A percentile compares a stretch with the other conserved stretches of the same genome.
Evolutionary conservation across 2,113 vertebrate species (phyloP).

Genomic region (Pangasianodon gigas): DNA sequence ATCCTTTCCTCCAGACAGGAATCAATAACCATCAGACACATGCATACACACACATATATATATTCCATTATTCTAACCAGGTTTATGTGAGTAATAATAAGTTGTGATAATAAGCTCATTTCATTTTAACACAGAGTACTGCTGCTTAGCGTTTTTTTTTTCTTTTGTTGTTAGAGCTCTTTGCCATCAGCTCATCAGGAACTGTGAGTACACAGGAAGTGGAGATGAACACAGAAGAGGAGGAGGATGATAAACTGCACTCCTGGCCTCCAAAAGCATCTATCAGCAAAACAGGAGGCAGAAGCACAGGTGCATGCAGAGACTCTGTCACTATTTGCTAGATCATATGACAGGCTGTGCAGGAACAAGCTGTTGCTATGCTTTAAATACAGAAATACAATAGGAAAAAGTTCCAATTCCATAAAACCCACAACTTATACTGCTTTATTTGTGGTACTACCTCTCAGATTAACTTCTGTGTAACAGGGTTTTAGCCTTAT

Average conservation of each 20-base stretch:
- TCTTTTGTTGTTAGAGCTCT: slow-evolving; percentile 45
- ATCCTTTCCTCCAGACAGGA: background rate
- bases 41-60: background rate
- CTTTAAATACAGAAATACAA: background rate
- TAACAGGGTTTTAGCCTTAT: background rate
- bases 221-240: slow-evolving; percentile 51
- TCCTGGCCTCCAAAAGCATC: slow-evolving; percentile 75
- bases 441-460: background rate
- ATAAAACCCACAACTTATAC: background rate
- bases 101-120: background rate
- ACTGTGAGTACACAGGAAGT: slow-evolving; percentile 52
- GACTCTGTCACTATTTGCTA: background rate
- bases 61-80: slow-evolving; percentile 27
- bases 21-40: slow-evolving; percentile 20
- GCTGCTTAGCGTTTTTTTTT: background rate
- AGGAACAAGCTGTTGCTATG: background rate
- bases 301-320: slow-evolving; percentile 59
- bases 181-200: slow-evolving; percentile 7
- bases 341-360: background rate
- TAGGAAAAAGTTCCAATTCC: background rate
- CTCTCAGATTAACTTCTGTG: background rate
- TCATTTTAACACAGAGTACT: background rate
- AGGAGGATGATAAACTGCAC: slow-evolving; percentile 60
- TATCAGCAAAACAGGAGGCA: slow-evolving; percentile 52
- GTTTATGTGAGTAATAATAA: background rate